A percentile compares a stretch with the other conserved stretches of the same genome.
Conservation (phyloP, 2,113 vertebrate species). For the Cheilinus undulatus region DNA sequence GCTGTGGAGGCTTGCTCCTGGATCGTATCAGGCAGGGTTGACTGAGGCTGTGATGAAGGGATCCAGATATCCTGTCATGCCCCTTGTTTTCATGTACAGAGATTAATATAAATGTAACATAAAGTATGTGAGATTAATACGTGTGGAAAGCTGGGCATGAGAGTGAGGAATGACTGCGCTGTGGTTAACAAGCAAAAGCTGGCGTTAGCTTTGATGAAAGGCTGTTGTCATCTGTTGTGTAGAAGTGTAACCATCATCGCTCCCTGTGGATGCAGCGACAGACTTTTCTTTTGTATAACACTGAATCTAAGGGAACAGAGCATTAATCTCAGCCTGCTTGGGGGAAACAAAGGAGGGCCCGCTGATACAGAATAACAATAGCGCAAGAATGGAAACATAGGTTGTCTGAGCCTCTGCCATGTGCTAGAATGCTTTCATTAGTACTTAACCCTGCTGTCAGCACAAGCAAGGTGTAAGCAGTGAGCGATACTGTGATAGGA, state of each 20-base stretch:
- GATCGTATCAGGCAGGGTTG: slow-evolving; percentile 37
- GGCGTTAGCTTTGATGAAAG: slow-evolving; percentile 79
- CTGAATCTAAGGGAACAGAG: slow-evolving; percentile 74
- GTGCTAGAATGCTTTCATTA: slow-evolving; percentile 40
- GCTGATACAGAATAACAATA: slow-evolving; percentile 67
- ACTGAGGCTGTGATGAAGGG: slow-evolving; percentile 42
- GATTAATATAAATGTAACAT: slow-evolving; percentile 12
- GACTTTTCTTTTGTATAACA: slow-evolving; percentile 80
- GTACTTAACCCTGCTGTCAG: slow-evolving; percentile 37
- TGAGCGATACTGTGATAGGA: too few relatives aligned
- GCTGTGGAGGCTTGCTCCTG: slow-evolving; percentile 28
- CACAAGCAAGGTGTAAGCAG: too few relatives aligned
- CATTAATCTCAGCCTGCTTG: slow-evolving; percentile 81
- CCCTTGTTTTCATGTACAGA: slow-evolving; percentile 3
- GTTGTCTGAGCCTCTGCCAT: slow-evolving; percentile 46
- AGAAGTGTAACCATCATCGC: slow-evolving; percentile 74
- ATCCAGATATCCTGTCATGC: slow-evolving; percentile 5
- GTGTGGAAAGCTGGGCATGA: slow-evolving; percentile 37
- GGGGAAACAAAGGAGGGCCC: slow-evolving; percentile 70
- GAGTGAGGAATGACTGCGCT: slow-evolving; percentile 57
- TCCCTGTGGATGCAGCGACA: slow-evolving; percentile 75
- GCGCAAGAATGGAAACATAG: slow-evolving; percentile 56
- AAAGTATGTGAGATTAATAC: not conserved
- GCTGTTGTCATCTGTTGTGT: slow-evolving; percentile 79
- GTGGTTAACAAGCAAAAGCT: slow-evolving; percentile 66